Evolutionary conservation across 2,888 invertebrate genomes (phyloP).

Genomic region (Eristalis arbustorum): DNA sequence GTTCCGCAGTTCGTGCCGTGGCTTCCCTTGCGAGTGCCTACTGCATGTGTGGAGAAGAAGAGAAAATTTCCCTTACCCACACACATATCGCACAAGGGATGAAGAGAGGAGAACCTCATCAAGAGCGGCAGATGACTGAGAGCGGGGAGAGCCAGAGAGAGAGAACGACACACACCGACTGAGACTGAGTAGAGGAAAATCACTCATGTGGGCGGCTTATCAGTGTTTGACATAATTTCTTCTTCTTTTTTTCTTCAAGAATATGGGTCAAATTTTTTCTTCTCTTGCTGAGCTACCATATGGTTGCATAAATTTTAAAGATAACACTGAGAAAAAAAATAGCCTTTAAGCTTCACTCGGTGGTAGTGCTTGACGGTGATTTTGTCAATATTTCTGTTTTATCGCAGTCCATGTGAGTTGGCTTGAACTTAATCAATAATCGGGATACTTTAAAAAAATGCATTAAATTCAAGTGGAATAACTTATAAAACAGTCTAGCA

Average conservation of each 20-base stretch:
- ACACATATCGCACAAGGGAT: not conserved
- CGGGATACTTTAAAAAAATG: not conserved
- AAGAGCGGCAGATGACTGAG: not conserved
- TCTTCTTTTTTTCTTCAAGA: slow-evolving; percentile 20
- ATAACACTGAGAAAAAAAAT: not conserved
- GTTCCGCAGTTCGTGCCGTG: not conserved
- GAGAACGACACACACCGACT: too few species aligned
- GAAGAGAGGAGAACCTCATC: not conserved
- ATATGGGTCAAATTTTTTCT: slow-evolving; percentile 43
- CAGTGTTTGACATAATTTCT: slow-evolving; percentile 40
- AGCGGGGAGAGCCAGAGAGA: not conserved
- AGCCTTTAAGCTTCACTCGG: not conserved
- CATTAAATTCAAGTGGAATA: not conserved
- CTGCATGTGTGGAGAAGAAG: not conserved
- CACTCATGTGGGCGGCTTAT: slow-evolving; percentile 41
- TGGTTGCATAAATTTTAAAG: slow-evolving; percentile 30
- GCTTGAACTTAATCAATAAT: not conserved
- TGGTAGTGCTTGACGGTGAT: not conserved
- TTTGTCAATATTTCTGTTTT: not conserved
- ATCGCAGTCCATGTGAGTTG: not conserved
- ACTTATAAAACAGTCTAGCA: not conserved
- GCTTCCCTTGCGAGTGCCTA: not conserved
- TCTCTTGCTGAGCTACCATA: slow-evolving; percentile 33
- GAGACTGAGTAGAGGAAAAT: not conserved
- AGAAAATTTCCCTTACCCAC: not conserved